Base-by-base conservation (phyloP, 1,140 invertebrate genomes). In the Drusus annulatus region DNA sequence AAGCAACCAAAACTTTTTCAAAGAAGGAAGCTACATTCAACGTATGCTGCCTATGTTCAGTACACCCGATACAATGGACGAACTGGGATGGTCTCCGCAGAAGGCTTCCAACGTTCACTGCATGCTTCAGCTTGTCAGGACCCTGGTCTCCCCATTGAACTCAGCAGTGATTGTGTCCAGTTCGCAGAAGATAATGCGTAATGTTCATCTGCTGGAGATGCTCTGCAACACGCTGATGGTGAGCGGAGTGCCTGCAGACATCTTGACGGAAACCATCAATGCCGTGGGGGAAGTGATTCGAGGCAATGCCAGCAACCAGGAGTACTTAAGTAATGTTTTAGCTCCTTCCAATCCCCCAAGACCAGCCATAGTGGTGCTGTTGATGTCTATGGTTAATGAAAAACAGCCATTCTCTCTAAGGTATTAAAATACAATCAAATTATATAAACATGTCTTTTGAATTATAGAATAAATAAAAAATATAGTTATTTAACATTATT, bases 371-470 rank as follows among this genome's bases (percentile, higher is more conserved):
- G 95, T 99, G 0, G 95, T 99, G 56, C 90, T 99, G 8, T 88
- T 99, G 13, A 98, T 99, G 95, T 99, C 98, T 0, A 99, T 99
- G 97, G 97, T 99, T 2, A 99, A 99, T 88, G 98, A 99, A 85
- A 99, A 98, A 86, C 98, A 99, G 87, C 95, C 97, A 15, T 96
- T 99, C 86, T 88, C 93, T 8, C 87, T 99, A 71, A 93, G 98
- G 88, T 90, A 71, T 21, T 0, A 36, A 36, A 36, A 7, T 8
- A 6, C 31, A 36, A 36, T 28, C 28, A 28, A 28, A 3, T 6
- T 28, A 36, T 7, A 7, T 7, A 36, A 13, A 13, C 36, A 45
- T 10, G 7, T 45, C 10, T 45, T 1, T 2, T 28, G 25, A 28
- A 28, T 28, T 28, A 28, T 28, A 36, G 8, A 36, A 36, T 7